Conservation (phyloP, 1,140 invertebrate genomes). For the Eubasilissa regina region DNA sequence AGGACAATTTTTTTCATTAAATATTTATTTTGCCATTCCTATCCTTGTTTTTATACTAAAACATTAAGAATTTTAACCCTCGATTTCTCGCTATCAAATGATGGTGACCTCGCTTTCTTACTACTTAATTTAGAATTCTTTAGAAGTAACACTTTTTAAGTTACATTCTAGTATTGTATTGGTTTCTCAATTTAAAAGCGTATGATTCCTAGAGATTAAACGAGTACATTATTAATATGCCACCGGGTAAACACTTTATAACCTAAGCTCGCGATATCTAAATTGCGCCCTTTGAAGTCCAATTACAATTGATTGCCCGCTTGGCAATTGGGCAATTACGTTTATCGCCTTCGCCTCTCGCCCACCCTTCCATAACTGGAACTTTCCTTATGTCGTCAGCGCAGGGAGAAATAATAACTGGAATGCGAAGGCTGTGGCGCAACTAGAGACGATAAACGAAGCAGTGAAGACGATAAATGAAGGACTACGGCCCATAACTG, state of each 20-base stretch:
- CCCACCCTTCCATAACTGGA: slow-evolving; percentile 5
- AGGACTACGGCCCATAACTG: slow-evolving; percentile 29
- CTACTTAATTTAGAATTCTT: too few species aligned
- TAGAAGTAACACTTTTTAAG: too few species aligned
- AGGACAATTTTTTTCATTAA: too few species aligned
- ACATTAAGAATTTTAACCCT: too few species aligned
- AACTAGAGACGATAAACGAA: not conserved
- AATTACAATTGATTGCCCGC: slow-evolving; percentile 59
- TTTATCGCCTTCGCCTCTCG: slow-evolving; percentile 45
- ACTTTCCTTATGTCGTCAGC: slow-evolving; percentile 20
- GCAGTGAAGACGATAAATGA: slow-evolving; percentile 11
- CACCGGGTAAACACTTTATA: slow-evolving; percentile 41
- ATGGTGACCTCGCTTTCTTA: too few species aligned
- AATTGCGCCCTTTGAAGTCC: slow-evolving; percentile 55
- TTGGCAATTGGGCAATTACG: slow-evolving; percentile 56
- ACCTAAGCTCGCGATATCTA: slow-evolving; percentile 46
- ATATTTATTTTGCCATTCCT: too few species aligned
- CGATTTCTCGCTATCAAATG: too few species aligned
- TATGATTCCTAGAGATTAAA: not conserved
- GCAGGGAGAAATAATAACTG: slow-evolving; percentile 18
- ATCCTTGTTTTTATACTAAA: too few species aligned
- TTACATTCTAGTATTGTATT: too few species aligned
- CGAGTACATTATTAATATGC: slow-evolving; percentile 33
- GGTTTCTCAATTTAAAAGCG: not conserved
- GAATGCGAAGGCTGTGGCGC: not conserved